Percentiles rank a stretch among this genome's conserved stretches.
These are phyloP conservation scores for Amphiprion percula DNA, from an alignment of 2,113 vertebrate species.

Conservation along the genomic window DNA sequence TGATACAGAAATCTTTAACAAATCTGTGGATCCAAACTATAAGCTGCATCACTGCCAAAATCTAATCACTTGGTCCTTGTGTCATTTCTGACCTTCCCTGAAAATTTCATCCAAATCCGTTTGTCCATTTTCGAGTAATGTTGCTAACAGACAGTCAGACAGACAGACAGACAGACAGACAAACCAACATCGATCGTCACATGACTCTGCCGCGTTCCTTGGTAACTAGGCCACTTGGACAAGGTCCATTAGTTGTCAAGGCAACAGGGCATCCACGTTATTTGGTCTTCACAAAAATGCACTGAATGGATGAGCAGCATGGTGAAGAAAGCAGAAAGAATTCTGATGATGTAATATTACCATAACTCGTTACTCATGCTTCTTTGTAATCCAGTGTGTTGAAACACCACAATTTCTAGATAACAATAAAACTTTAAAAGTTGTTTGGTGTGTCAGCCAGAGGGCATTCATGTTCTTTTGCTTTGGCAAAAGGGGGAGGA, in stretches of 20 bases:
- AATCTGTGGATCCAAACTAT: no score
- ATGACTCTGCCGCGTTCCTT: background rate
- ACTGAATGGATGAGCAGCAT: background rate
- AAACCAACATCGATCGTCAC: background rate
- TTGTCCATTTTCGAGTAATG: no score
- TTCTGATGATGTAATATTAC: background rate
- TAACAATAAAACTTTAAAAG: background rate
- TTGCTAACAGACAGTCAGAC: no score
- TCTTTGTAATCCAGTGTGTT: background rate
- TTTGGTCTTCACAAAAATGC: background rate
- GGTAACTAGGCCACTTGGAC: conserved; percentile 10
- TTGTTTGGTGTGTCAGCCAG: background rate
- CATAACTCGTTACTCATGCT: background rate
- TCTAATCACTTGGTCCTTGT: no score
- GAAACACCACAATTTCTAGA: background rate
- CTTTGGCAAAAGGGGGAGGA: background rate
- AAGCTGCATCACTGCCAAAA: no score
- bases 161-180: no score
- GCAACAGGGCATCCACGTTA: conserved; percentile 1
- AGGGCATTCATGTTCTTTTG: background rate
- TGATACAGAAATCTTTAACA: no score
- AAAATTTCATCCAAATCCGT: no score
- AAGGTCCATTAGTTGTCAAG: background rate
- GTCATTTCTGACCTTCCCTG: no score
- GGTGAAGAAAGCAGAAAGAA: background rate